phyloP scores from a whole-genome alignment of 64 coral and sea anemone species.

The Stichodactyla helianthus region DNA sequence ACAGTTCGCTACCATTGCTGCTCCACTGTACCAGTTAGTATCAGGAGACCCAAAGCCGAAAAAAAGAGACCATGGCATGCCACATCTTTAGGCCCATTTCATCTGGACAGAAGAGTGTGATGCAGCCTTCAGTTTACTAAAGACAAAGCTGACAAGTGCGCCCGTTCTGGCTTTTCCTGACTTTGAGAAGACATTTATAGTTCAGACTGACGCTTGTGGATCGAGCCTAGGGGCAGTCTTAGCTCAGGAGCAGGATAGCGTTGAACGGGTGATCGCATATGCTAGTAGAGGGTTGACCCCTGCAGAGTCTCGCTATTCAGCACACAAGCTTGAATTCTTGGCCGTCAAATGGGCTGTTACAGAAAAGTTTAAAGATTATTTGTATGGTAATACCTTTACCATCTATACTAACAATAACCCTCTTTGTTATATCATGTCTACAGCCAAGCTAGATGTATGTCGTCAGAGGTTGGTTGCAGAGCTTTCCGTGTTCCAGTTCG shows the following conservation, averaged over 20 bases:
- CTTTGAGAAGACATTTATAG: background rate
- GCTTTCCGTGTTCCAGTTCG: constrained; percentile 19
- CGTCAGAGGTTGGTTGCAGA: constrained; percentile 8
- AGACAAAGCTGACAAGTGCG: background rate
- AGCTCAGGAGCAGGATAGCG: background rate
- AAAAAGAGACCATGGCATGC: background rate
- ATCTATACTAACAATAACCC: constrained; percentile 25
- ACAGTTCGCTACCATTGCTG: background rate
- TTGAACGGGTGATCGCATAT: constrained; percentile 17
- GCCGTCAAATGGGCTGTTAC: constrained; percentile 24
- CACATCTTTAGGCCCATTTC: background rate
- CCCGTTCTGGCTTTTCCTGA: constrained; percentile 9
- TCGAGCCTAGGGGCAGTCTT: constrained; percentile 3
- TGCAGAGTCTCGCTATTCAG: background rate
- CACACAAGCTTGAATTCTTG: background rate
- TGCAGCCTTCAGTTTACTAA: background rate
- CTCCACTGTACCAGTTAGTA: background rate
- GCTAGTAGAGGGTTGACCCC: background rate
- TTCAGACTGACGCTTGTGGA: constrained; percentile 7
- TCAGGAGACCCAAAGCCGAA: background rate
- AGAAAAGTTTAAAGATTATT: constrained; percentile 21
- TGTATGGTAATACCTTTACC: background rate
- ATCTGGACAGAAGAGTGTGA: constrained; percentile 9
- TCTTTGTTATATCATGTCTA: background rate
- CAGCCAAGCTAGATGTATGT: constrained; percentile 1